Conservation (phyloP, 2,113 vertebrate genomes). For the Equus quagga region DNA sequence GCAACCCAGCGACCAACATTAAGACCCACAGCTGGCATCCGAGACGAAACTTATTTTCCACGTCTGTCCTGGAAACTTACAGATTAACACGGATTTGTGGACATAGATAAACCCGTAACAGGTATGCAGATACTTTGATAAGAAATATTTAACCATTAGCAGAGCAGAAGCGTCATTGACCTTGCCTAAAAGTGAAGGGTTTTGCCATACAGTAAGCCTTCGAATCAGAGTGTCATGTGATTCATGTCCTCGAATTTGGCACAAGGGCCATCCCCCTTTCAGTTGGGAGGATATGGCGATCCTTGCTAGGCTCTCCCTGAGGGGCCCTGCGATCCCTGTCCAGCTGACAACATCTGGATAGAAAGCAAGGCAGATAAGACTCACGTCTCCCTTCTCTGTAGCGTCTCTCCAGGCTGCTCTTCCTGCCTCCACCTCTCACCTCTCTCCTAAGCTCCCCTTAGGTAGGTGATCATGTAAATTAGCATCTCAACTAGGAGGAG, state of each 20-base stretch:
- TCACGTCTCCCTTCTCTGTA: rapidly evolving
- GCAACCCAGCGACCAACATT: rapidly evolving
- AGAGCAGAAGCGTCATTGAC: not conserved
- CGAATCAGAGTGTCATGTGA: not conserved
- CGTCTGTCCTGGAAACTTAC: not conserved
- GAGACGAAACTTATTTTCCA: not conserved
- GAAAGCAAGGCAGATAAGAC: not conserved
- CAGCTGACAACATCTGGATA: not conserved
- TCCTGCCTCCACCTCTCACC: rapidly evolving
- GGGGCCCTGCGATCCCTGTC: not conserved
- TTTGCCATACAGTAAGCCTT: not conserved
- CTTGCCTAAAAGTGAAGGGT: not conserved
- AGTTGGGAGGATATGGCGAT: not conserved
- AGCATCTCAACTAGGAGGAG: not conserved
- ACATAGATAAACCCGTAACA: not conserved
- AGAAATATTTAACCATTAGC: not conserved
- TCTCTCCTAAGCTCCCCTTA: not conserved
- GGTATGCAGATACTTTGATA: too few relatives aligned
- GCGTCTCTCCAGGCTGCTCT: rapidly evolving
- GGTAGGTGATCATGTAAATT: not conserved
- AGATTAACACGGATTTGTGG: not conserved
- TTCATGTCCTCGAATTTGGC: not conserved
- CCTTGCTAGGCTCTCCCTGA: rapidly evolving
- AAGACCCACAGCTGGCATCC: not conserved
- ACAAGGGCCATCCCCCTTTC: not conserved